Percentiles rank a stretch among this genome's conserved stretches.
Conservation (phyloP, 2,113 vertebrate species). For the Xerus inauris region DNA sequence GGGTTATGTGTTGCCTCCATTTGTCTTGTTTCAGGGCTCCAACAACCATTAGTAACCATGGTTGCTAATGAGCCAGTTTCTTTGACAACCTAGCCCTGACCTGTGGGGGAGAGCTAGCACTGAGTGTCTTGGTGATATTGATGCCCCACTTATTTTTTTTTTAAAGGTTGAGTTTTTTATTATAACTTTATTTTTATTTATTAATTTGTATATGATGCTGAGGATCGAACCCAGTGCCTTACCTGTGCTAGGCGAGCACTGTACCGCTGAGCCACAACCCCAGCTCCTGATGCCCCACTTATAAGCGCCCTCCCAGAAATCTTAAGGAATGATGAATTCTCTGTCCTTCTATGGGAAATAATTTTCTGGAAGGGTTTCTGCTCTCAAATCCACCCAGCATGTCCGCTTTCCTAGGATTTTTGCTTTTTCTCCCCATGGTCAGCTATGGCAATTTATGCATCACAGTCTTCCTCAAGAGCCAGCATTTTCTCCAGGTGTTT, state of each 20-base stretch:
- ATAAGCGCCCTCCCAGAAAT: not conserved
- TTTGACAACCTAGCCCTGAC: not conserved
- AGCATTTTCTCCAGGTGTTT: not conserved
- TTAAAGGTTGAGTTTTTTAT: no score
- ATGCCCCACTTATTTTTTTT: not conserved
- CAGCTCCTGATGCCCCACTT: not conserved
- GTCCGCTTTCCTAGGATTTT: not conserved
- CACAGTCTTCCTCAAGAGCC: not conserved
- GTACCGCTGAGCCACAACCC: no score
- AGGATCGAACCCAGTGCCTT: no score
- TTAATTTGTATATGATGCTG: no score
- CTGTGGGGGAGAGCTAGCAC: not conserved
- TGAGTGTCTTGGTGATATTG: not conserved
- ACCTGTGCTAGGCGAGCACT: no score
- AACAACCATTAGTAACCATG: not conserved
- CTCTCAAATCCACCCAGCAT: not conserved
- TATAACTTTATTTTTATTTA: no score
- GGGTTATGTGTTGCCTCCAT: not conserved
- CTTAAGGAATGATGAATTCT: not conserved
- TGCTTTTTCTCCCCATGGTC: not conserved
- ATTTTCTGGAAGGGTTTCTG: slow-evolving; percentile 25
- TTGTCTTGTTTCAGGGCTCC: not conserved
- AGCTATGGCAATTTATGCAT: not conserved
- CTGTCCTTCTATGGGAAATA: not conserved
- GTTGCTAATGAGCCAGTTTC: not conserved